Conservation (phyloP, 35 echinoderm and acorn worm species). For the Hemicentrotus pulcherrimus region DNA sequence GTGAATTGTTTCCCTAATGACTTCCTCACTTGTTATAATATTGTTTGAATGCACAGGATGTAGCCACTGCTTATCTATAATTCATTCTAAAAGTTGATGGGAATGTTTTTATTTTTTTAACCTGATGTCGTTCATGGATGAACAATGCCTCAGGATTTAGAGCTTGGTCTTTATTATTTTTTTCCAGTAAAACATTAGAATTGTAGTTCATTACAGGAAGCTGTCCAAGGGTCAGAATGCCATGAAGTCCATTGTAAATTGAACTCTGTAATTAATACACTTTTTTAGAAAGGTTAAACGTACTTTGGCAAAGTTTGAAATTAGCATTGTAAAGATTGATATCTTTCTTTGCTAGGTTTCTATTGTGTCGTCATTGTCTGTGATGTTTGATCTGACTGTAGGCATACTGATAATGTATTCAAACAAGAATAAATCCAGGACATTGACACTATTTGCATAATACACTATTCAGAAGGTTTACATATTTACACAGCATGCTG, state of each 20-base stretch:
- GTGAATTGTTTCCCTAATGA: neutral
- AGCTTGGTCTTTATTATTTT: neutral
- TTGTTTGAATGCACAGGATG: no score
- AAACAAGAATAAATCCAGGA: neutral
- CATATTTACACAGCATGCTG: neutral
- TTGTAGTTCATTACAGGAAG: neutral
- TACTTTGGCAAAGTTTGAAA: no score
- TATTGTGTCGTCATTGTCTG: neutral
- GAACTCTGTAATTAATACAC: neutral
- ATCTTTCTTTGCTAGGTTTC: neutral
- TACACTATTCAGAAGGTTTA: neutral
- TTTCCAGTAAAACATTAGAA: neutral
- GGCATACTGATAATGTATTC: neutral
- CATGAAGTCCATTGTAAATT: neutral
- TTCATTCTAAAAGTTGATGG: no score
- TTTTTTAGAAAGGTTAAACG: neutral
- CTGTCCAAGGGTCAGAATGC: neutral
- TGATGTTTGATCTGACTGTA: neutral
- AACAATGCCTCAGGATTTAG: neutral
- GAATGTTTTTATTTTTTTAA: no score
- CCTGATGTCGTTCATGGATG: neutral
- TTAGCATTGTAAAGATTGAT: neutral
- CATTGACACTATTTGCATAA: neutral
- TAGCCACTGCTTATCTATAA: no score
- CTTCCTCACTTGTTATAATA: neutral